Percentiles rank a stretch among this genome's conserved stretches.
Evolutionary conservation across 2,113 vertebrate species (phyloP).

Genomic region (Tetraodon nigroviridis): DNA sequence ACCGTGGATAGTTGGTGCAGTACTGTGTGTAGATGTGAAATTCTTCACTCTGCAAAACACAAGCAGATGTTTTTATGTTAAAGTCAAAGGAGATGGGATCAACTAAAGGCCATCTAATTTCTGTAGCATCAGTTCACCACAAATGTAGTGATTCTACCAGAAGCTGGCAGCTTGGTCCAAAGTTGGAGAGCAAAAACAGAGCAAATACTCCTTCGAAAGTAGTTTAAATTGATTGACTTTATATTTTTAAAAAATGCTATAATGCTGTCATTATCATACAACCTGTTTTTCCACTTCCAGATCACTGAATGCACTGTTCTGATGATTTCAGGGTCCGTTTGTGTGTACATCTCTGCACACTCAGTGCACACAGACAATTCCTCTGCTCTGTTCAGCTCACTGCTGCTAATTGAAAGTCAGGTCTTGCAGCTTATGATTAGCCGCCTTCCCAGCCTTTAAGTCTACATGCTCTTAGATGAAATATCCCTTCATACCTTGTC

Average conservation of each 20-base stretch:
- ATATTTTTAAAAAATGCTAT: no score
- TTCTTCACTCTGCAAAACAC: slow-evolving; percentile 85
- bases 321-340: slow-evolving; percentile 19
- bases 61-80: slow-evolving; percentile 9
- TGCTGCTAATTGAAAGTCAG: slow-evolving; percentile 53
- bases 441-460: slow-evolving; percentile 47
- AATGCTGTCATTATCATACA: background rate
- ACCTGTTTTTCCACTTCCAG: background rate
- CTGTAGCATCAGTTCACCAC: no score
- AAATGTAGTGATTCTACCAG: no score
- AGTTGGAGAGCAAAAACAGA: no score
- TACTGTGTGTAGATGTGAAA: slow-evolving; percentile 97
- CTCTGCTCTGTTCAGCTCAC: slow-evolving; percentile 37
- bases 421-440: slow-evolving; percentile 47
- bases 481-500: slow-evolving; percentile 34
- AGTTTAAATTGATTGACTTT: no score
- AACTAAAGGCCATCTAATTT: no score
- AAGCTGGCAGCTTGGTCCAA: no score
- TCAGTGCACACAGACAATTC: slow-evolving; percentile 35
- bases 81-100: background rate
- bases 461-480: slow-evolving; percentile 52
- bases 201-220: no score
- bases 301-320: slow-evolving; percentile 12
- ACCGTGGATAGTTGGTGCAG: slow-evolving; percentile 94
- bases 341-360: slow-evolving; percentile 26